phyloP scores from a whole-genome alignment of 2,113 vertebrate genomes.

The Sceloporus tristichus region DNA sequence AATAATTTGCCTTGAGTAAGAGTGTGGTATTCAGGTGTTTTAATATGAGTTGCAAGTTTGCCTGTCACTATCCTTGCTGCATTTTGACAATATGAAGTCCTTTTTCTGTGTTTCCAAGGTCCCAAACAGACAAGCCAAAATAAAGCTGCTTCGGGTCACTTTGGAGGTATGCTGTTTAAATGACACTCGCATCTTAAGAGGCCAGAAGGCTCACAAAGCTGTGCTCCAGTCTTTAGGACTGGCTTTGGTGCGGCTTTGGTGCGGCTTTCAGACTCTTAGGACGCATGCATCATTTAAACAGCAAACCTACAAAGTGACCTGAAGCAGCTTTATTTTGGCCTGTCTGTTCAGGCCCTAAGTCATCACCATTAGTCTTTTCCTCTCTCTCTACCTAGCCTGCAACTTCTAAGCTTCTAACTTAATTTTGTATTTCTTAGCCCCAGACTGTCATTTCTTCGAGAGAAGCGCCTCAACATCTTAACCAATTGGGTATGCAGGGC shows the following conservation, averaged over 20 bases:
- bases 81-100: conserved; percentile 40
- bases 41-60: conserved; percentile 41
- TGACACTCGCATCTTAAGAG: too few species aligned
- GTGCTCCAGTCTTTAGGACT: too few species aligned
- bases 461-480: conserved; percentile 60
- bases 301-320: too few species aligned
- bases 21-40: conserved; percentile 47
- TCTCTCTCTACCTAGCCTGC: conserved; percentile 65
- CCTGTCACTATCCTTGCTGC: conserved; percentile 46
- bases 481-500: conserved; percentile 54
- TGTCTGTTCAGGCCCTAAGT: not conserved
- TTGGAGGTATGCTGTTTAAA: too few species aligned
- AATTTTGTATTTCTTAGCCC: conserved; percentile 68
- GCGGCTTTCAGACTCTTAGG: too few species aligned
- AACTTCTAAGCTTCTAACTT: conserved; percentile 63
- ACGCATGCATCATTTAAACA: too few species aligned
- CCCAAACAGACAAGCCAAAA: too few species aligned
- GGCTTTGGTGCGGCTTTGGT: too few species aligned
- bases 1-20: not conserved
- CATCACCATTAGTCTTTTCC: conserved; percentile 45
- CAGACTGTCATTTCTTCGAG: conserved; percentile 68
- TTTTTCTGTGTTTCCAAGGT: conserved; percentile 42
- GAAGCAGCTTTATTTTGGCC: too few species aligned
- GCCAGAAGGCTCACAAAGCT: too few species aligned
- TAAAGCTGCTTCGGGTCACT: too few species aligned